Conservation (phyloP, 2,797 vertebrate species). For the Coreius guichenoti region DNA sequence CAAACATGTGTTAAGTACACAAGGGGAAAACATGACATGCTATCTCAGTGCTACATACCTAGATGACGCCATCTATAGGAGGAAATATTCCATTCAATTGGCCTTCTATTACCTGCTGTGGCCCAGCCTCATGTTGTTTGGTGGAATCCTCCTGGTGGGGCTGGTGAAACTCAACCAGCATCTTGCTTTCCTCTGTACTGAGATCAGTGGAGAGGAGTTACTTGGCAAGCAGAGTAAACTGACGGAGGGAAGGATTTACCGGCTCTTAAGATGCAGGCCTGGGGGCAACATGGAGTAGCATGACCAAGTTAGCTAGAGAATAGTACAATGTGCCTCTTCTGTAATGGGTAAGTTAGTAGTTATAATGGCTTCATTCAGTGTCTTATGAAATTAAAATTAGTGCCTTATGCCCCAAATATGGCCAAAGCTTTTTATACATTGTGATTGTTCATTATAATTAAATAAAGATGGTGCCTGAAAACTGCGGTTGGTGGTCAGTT, state of each 20-base stretch:
- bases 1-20: constrained; percentile 70
- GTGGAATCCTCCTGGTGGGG: constrained; percentile 80
- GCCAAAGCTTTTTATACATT: neutral
- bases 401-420: constrained; percentile 13
- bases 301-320: constrained; percentile 12
- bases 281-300: constrained; percentile 54
- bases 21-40: constrained; percentile 69
- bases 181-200: constrained; percentile 74
- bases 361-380: neutral
- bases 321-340: neutral
- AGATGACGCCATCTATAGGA: constrained; percentile 73
- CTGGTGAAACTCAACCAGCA: constrained; percentile 84
- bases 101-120: constrained; percentile 80
- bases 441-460: constrained; percentile 5
- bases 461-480: neutral
- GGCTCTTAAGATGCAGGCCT: constrained; percentile 60
- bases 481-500: neutral
- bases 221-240: constrained; percentile 32
- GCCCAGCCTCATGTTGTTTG: constrained; percentile 82
- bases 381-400: neutral
- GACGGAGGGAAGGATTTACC: constrained; percentile 65
- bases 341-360: neutral
- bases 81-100: constrained; percentile 70
- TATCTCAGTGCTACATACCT: constrained; percentile 70
- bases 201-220: constrained; percentile 56